These are phyloP conservation scores for Julus scandinavius DNA, from an alignment of 2,888 invertebrate genomes.

Conservation along the genomic window DNA sequence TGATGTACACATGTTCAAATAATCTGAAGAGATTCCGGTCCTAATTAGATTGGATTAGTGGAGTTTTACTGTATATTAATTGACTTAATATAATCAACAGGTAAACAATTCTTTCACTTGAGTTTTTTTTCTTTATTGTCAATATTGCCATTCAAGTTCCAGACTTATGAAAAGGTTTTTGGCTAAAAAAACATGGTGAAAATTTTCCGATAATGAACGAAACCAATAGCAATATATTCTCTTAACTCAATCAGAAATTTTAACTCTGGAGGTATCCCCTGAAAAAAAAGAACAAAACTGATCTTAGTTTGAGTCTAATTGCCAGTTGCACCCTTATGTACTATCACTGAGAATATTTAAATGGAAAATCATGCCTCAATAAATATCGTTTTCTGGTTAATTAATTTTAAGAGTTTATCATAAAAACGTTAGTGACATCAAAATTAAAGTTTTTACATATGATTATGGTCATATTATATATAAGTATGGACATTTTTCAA, in stretches of 20 bases:
- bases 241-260: neutral
- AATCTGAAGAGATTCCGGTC: too few relatives aligned
- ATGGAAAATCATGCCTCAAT: neutral
- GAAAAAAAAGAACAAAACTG: conserved; percentile 59
- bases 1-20: too few relatives aligned
- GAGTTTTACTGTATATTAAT: neutral
- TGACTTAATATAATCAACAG: neutral
- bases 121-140: neutral
- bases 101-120: neutral
- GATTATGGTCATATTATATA: too few relatives aligned
- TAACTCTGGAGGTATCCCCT: conserved; percentile 65
- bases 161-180: neutral
- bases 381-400: too few relatives aligned
- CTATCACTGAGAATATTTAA: neutral
- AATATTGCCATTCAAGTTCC: neutral
- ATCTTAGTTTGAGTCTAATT: neutral
- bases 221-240: neutral
- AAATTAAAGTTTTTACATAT: too few relatives aligned
- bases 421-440: too few relatives aligned
- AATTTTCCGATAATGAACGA: neutral
- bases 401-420: too few relatives aligned
- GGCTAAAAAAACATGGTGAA: neutral
- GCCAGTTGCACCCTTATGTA: neutral
- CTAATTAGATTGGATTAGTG: too few relatives aligned
- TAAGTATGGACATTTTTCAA: too few relatives aligned